A percentile compares a stretch with the other conserved stretches of the same genome.
These are phyloP conservation scores for Hylaeus volcanicus DNA, from an alignment of 1,140 invertebrate genomes.

Conservation along the genomic window DNA sequence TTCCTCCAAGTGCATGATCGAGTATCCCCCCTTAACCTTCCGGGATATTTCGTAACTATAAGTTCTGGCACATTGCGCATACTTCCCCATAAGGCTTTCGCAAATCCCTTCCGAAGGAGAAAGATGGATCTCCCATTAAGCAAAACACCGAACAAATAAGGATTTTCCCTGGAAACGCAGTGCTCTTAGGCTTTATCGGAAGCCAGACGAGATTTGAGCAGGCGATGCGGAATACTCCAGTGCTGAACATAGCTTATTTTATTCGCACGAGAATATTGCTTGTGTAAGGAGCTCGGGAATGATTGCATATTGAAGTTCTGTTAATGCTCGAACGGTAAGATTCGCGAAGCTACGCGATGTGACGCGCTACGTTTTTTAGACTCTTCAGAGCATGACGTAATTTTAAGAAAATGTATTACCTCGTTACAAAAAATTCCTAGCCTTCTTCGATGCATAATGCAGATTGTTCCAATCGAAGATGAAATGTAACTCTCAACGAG, in stretches of 20 bases:
- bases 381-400: no score
- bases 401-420: no score
- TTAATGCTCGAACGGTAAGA: not conserved
- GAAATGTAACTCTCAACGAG: no score
- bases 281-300: conserved; percentile 5
- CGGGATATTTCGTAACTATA: conserved; percentile 39
- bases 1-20: no score
- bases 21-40: conserved; percentile 33
- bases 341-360: not conserved
- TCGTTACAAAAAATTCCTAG: no score
- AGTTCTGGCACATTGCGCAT: conserved; percentile 38
- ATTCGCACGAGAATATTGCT: conserved; percentile 42
- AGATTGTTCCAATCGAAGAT: no score
- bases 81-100: conserved; percentile 51
- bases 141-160: conserved; percentile 67
- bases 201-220: conserved; percentile 55
- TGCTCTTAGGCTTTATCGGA: conserved; percentile 53
- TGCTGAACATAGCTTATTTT: conserved; percentile 39
- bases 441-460: no score
- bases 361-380: not conserved
- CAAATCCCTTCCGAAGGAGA: conserved; percentile 58
- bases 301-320: not conserved
- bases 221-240: conserved; percentile 52
- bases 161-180: conserved; percentile 49
- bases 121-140: conserved; percentile 64